Percentiles rank a stretch among this genome's conserved stretches.
Conservation (phyloP, 2,888 invertebrate genomes). For the Lasioglossum oenotherae region DNA sequence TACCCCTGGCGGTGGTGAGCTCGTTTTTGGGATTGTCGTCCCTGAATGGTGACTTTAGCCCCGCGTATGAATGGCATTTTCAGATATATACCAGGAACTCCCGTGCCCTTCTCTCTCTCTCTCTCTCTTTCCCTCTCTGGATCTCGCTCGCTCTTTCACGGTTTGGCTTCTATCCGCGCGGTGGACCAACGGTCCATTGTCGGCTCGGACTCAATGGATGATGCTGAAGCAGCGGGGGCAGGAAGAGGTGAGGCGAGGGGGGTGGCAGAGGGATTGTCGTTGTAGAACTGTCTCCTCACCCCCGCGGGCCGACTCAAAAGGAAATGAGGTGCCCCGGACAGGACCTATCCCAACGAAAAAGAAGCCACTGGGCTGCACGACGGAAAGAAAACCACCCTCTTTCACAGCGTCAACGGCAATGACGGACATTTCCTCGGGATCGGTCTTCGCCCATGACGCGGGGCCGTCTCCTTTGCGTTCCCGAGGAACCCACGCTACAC, state of each 20-base stretch:
- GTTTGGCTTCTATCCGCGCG: conserved; percentile 65
- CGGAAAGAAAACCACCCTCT: conserved; percentile 62
- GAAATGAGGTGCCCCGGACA: conserved; percentile 74
- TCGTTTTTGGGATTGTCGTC: conserved; percentile 65
- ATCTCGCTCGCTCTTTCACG: conserved; percentile 41
- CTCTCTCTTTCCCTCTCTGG: conserved; percentile 28
- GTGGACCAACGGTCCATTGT: conserved; percentile 73
- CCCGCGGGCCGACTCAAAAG: conserved; percentile 66
- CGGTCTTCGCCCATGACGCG: conserved; percentile 36
- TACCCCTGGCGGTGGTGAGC: conserved; percentile 48
- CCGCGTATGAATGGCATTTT: conserved; percentile 71
- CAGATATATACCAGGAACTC: conserved; percentile 53
- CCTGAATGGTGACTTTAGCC: conserved; percentile 72
- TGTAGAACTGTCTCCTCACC: conserved; percentile 60
- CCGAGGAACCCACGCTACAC: neutral
- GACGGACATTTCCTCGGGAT: conserved; percentile 60
- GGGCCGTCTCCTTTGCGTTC: conserved; percentile 43
- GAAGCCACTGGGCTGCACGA: conserved; percentile 67
- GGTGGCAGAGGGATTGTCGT: conserved; percentile 57
- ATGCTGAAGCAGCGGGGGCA: conserved; percentile 59
- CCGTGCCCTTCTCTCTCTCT: conserved; percentile 5
- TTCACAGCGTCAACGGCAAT: conserved; percentile 34
- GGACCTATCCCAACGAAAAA: conserved; percentile 74
- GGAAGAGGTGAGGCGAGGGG: conserved; percentile 19
- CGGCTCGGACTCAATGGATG: conserved; percentile 71